These are phyloP conservation scores for Piezodorus guildinii DNA, from an alignment of 1,140 invertebrate genomes.

Conservation along the genomic window DNA sequence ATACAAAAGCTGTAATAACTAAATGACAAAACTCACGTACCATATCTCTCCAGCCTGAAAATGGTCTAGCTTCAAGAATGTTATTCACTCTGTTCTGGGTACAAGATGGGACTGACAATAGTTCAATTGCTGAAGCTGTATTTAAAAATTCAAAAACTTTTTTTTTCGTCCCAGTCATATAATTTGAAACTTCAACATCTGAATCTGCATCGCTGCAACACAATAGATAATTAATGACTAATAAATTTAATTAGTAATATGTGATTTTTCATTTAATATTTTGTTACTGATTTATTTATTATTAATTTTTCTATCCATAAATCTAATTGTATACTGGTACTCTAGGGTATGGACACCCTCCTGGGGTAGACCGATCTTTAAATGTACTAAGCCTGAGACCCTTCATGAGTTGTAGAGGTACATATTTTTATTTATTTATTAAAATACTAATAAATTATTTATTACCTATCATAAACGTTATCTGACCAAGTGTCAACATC, in stretches of 20 bases:
- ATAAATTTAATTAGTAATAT: background rate
- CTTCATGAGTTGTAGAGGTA: too few species aligned
- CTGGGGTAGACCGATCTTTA: too few species aligned
- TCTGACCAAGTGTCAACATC: constrained; percentile 15
- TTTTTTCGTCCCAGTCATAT: constrained; percentile 52
- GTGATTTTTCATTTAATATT: too few species aligned
- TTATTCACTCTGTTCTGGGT: constrained; percentile 60
- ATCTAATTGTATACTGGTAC: too few species aligned
- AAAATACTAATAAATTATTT: background rate
- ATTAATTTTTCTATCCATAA: too few species aligned
- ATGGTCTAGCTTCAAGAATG: constrained; percentile 54
- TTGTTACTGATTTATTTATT: too few species aligned
- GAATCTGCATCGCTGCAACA: constrained; percentile 52
- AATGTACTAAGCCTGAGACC: too few species aligned
- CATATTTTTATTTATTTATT: too few species aligned
- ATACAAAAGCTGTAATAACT: background rate
- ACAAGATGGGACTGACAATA: constrained; percentile 53
- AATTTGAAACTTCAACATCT: constrained; percentile 55
- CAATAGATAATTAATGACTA: background rate
- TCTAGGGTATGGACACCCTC: too few species aligned
- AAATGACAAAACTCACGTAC: constrained; percentile 33
- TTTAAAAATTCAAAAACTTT: constrained; percentile 67
- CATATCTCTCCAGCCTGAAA: constrained; percentile 57
- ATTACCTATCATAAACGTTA: constrained; percentile 14
- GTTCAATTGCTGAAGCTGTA: constrained; percentile 48